A percentile compares a stretch with the other conserved stretches of the same genome.
These are phyloP conservation scores for Cylloceria caligata DNA, from an alignment of 2,888 invertebrate species.

Conservation along the genomic window DNA sequence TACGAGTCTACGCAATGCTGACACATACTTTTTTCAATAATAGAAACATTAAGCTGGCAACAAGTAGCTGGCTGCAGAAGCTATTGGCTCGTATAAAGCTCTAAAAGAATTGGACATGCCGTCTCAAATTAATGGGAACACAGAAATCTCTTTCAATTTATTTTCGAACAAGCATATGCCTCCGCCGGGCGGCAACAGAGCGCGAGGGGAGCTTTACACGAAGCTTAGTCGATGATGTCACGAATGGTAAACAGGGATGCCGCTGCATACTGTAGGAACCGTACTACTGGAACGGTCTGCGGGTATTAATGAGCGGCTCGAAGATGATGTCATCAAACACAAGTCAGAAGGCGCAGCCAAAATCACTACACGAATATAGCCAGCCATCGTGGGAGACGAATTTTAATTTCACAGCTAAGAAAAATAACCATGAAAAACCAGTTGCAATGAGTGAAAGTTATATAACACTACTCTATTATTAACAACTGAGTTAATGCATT, in stretches of 20 bases:
- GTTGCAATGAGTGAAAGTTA: too few species aligned
- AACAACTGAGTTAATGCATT: background rate
- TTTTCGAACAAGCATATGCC: constrained; percentile 64
- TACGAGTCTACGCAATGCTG: too few species aligned
- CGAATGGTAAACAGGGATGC: constrained; percentile 60
- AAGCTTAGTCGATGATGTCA: constrained; percentile 63
- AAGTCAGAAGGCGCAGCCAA: too few species aligned
- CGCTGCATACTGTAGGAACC: constrained; percentile 12
- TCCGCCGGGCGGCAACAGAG: constrained; percentile 20
- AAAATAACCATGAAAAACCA: too few species aligned
- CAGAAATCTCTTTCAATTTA: constrained; percentile 61
- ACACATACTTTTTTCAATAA: too few species aligned
- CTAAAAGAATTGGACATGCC: constrained; percentile 35
- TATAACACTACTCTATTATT: background rate
- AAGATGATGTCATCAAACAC: background rate
- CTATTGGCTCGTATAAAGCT: background rate
- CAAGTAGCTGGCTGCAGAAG: too few species aligned
- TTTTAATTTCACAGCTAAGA: too few species aligned
- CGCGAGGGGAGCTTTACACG: constrained; percentile 1
- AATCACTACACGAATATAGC: too few species aligned
- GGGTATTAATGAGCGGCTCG: constrained; percentile 58
- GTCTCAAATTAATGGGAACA: constrained; percentile 59
- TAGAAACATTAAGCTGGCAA: too few species aligned
- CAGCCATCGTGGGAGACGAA: too few species aligned
- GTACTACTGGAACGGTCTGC: constrained; percentile 36